Conservation (phyloP, 2,888 invertebrate species). For the Ceraclea dissimilis region DNA sequence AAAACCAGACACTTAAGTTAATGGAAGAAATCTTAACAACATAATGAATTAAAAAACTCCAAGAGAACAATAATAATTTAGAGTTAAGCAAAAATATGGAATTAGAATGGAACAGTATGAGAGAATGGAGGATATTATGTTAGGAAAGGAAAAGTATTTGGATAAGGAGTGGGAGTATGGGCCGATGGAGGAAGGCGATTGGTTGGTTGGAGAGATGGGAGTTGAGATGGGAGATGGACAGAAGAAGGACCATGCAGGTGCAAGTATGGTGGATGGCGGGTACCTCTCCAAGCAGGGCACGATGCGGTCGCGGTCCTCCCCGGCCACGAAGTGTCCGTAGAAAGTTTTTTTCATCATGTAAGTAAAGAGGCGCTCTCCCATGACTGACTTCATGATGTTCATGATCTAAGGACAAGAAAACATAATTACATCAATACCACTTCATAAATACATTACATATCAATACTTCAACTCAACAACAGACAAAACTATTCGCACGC, state of each 20-base stretch:
- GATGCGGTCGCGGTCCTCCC: conserved; percentile 84
- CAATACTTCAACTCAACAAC: too few species aligned
- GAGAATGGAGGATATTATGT: background rate
- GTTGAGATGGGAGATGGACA: background rate
- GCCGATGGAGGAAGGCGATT: background rate
- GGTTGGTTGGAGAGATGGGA: background rate
- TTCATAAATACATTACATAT: too few species aligned
- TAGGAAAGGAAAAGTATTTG: background rate
- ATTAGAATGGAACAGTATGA: background rate
- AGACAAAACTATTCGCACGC: too few species aligned
- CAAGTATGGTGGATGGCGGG: background rate
- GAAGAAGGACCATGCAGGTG: background rate
- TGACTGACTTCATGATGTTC: conserved; percentile 64
- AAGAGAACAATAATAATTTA: background rate
- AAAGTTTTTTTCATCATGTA: conserved; percentile 87
- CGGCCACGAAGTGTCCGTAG: conserved; percentile 99
- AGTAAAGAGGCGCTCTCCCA: conserved; percentile 79
- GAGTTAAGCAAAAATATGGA: too few species aligned
- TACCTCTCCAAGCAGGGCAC: conserved; percentile 74
- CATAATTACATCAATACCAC: background rate
- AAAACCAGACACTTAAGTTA: too few species aligned
- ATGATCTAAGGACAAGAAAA: conserved; percentile 59
- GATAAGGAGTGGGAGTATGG: background rate
- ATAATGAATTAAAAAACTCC: background rate
- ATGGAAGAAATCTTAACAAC: background rate